Percentiles rank a stretch among this genome's conserved stretches.
Evolutionary conservation across 2,888 invertebrate genomes (phyloP).

Genomic region (Plemyria rubiginata): DNA sequence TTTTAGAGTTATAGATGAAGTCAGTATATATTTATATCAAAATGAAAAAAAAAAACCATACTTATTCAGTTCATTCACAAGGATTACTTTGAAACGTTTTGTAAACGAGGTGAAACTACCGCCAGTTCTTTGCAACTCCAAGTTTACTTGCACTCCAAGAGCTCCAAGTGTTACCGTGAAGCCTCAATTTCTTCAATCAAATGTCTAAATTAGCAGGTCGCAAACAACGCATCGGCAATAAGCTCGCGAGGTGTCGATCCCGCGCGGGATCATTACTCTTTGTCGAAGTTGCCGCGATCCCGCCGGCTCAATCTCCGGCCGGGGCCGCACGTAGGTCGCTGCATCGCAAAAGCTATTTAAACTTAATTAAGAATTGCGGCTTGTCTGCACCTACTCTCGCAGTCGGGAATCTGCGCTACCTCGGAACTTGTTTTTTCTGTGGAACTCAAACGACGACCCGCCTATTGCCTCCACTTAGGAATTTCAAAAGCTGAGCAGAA

Average conservation of each 20-base stretch:
- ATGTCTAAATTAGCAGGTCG: slow-evolving; percentile 17
- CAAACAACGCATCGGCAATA: slow-evolving; percentile 26
- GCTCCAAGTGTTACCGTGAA: no score
- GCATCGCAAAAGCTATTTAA: slow-evolving; percentile 63
- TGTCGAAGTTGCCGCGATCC: slow-evolving; percentile 62
- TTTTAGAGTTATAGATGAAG: no score
- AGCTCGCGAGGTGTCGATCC: slow-evolving; percentile 45
- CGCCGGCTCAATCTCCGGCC: slow-evolving; percentile 62
- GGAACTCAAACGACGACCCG: not conserved
- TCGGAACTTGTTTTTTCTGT: not conserved
- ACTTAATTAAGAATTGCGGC: slow-evolving; percentile 62
- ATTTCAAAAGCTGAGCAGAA: not conserved
- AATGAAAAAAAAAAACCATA: no score
- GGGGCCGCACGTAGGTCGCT: slow-evolving; percentile 51
- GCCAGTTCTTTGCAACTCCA: no score
- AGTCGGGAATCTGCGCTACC: slow-evolving; percentile 12
- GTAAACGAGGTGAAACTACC: no score
- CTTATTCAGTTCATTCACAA: no score
- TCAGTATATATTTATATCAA: not conserved
- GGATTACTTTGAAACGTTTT: no score
- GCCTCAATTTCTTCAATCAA: slow-evolving; percentile 8
- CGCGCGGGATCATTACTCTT: slow-evolving; percentile 62
- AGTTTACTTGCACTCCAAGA: no score
- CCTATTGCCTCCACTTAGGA: slow-evolving; percentile 20
- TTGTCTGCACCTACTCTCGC: slow-evolving; percentile 29